Base-by-base conservation (phyloP, 2,113 vertebrate genomes). In the Eulemur rufifrons region DNA sequence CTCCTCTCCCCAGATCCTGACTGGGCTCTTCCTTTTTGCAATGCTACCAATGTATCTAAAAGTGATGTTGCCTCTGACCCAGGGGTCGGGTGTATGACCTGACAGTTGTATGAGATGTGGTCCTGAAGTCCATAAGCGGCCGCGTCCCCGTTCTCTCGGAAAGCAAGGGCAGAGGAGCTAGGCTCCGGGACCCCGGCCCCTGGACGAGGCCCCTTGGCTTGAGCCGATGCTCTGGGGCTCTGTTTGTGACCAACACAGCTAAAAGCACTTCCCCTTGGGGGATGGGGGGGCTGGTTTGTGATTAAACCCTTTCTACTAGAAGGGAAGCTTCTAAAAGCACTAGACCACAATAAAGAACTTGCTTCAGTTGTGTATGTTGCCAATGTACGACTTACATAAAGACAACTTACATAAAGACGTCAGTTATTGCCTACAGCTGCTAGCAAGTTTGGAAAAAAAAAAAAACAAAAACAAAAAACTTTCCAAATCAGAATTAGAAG, bases 401-500 rank as follows among this genome's bases (percentile, higher is more conserved):
- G 96, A 92, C 64, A 39, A 92, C 69, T 83, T 61, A 52, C 12
- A 88, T 50, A 93, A 95, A 74, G 96, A 92, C 64, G 83, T 89
- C 87, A 64, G 90, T 90, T 95, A 89, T 34, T 63, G 89, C 76
- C 85, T 91, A 76, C 86, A 93, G 91, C 94, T 97, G 93, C 73
- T 90, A 81, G 93, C 71, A 50, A 78, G 89, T 42, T 83, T 82
- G 15, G 7, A 34, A 21, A 52, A 52, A 21, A 52, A 52, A 42
- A 56, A 21, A 56, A 20, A 20, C 8, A 8, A 56, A 56, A 77
- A 1, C 1, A 56, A 97, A 73, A 77, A 56, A 95, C 52, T 82
- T 94, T 96, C 64, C 95, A 94, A 76, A 71, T 86, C 93, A 73
- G 91, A 95, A 97, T 85, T 10, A 94, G 54, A 92, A 96, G 66